phyloP scores from a whole-genome alignment of 2,797 vertebrate species.

The Fistularia commersonii region DNA sequence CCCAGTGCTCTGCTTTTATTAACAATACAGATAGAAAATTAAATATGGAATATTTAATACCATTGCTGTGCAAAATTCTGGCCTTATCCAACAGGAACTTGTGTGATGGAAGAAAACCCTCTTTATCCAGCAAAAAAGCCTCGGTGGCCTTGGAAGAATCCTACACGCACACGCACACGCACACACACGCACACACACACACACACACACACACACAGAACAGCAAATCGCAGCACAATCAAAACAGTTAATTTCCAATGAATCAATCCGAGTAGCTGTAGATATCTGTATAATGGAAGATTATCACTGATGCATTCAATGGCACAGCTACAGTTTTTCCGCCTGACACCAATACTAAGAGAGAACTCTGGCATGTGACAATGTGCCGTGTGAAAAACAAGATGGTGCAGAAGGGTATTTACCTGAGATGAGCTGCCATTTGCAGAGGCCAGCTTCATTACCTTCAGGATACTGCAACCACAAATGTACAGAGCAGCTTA shows the following conservation, averaged over 20 bases:
- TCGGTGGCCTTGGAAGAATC: conserved; percentile 84
- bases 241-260: conserved; percentile 45
- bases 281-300: conserved; percentile 54
- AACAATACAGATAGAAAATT: neutral
- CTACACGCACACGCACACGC: conserved; percentile 63
- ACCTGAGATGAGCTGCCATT: conserved; percentile 89
- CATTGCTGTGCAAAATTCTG: conserved; percentile 74
- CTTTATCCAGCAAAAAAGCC: conserved; percentile 84
- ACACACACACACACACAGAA: too few relatives aligned
- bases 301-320: conserved; percentile 33
- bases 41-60: conserved; percentile 57
- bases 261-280: conserved; percentile 49
- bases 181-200: conserved; percentile 25
- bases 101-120: conserved; percentile 85
- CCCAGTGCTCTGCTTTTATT: too few relatives aligned
- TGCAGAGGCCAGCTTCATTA: conserved; percentile 89
- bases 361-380: conserved; percentile 23
- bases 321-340: conserved; percentile 19
- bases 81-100: conserved; percentile 88
- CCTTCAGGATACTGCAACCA: conserved; percentile 87
- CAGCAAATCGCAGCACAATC: too few relatives aligned
- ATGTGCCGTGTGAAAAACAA: conserved; percentile 12
- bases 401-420: conserved; percentile 10
- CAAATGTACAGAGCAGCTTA: conserved; percentile 12
- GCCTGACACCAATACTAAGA: conserved; percentile 32